These are phyloP conservation scores for Matsumyia berberina DNA, from an alignment of 2,888 invertebrate genomes.

Conservation along the genomic window DNA sequence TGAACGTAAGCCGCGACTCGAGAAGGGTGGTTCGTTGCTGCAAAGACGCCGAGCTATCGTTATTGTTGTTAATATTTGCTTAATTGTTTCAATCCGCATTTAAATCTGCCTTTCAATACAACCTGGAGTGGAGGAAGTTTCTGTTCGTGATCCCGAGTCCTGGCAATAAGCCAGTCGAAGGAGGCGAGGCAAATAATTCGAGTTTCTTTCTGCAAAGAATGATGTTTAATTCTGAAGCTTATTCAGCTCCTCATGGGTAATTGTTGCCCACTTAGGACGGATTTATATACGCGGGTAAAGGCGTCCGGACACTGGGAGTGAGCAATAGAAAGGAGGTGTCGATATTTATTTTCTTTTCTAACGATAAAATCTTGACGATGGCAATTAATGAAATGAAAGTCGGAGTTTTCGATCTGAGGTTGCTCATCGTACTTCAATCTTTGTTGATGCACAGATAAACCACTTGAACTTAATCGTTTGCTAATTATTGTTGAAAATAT, in stretches of 20 bases:
- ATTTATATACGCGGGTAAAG: conserved; percentile 27
- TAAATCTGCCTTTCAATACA: conserved; percentile 57
- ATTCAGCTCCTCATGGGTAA: conserved; percentile 34
- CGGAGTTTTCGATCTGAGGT: neutral
- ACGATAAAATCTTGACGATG: conserved; percentile 31
- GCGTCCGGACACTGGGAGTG: neutral
- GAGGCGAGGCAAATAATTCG: conserved; percentile 8
- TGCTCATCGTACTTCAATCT: conserved; percentile 2
- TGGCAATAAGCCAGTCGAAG: conserved; percentile 30
- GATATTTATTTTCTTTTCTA: conserved; percentile 41
- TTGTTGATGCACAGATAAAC: conserved; percentile 4
- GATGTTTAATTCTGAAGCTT: conserved; percentile 48
- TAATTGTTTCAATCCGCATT: conserved; percentile 66
- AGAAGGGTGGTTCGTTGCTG: conserved; percentile 21
- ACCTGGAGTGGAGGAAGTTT: conserved; percentile 29
- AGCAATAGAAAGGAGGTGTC: conserved; percentile 28
- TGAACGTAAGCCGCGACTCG: conserved; percentile 54
- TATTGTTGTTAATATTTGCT: conserved; percentile 39
- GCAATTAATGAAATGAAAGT: conserved; percentile 47
- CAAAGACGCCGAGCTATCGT: neutral
- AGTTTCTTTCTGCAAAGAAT: conserved; percentile 31
- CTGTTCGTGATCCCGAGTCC: conserved; percentile 24
- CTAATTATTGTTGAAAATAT: too few relatives aligned
- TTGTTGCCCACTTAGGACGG: conserved; percentile 52
- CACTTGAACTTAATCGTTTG: neutral